Percentiles rank a stretch among this genome's conserved stretches.
These are phyloP conservation scores for Tetramorium bicarinatum DNA, from an alignment of 2,888 invertebrate genomes.

Conservation along the genomic window DNA sequence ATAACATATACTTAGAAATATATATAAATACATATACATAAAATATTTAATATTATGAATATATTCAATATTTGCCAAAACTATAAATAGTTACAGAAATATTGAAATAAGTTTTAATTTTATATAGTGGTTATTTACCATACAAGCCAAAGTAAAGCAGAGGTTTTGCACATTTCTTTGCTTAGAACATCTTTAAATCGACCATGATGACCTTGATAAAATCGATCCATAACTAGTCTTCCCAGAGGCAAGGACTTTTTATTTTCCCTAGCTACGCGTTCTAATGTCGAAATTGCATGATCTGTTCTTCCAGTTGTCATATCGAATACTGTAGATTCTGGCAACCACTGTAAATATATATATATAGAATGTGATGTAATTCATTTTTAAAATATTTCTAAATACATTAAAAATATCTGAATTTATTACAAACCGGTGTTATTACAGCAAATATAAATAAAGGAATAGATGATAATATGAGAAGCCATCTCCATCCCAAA, in stretches of 20 bases:
- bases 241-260: slow-evolving; percentile 96
- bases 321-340: slow-evolving; percentile 96
- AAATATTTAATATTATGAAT: slow-evolving; percentile 5
- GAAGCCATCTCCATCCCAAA: slow-evolving; percentile 96
- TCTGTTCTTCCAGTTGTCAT: slow-evolving; percentile 95
- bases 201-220: slow-evolving; percentile 89
- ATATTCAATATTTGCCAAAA: background rate
- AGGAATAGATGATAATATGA: slow-evolving; percentile 96
- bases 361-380: slow-evolving; percentile 31
- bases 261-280: slow-evolving; percentile 95
- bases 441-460: slow-evolving; percentile 93
- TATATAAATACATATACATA: background rate
- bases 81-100: background rate
- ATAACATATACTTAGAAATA: background rate
- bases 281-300: slow-evolving; percentile 93
- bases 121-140: slow-evolving; percentile 89
- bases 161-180: slow-evolving; percentile 94
- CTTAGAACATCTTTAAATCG: slow-evolving; percentile 91
- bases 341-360: slow-evolving; percentile 91
- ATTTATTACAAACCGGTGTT: slow-evolving; percentile 92
- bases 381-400: slow-evolving; percentile 26
- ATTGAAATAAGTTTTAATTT: slow-evolving; percentile 41
- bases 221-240: slow-evolving; percentile 92
- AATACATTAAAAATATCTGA: slow-evolving; percentile 31
- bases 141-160: slow-evolving; percentile 96